Evolutionary conservation across 2,797 vertebrate genomes (phyloP).

Genomic region (Nannoperca obscura): DNA sequence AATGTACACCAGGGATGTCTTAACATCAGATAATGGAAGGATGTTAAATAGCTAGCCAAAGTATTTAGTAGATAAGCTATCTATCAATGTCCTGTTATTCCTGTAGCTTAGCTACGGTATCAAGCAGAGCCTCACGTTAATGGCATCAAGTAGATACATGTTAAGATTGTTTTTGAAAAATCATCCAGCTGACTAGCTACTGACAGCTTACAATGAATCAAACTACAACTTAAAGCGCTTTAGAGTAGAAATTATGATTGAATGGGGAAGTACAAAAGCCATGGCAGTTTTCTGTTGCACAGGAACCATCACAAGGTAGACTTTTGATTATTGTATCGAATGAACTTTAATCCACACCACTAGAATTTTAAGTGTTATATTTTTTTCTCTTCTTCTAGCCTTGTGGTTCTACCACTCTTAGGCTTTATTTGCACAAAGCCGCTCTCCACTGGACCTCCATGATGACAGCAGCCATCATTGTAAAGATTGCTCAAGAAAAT

Average conservation of each 20-base stretch:
- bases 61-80: neutral
- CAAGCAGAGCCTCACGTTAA: neutral
- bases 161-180: slow-evolving; percentile 2
- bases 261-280: neutral
- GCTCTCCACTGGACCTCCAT: neutral
- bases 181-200: neutral
- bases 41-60: neutral
- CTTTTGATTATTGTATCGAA: neutral
- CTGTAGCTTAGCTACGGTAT: neutral
- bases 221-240: neutral
- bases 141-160: neutral
- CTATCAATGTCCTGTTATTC: neutral
- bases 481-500: neutral
- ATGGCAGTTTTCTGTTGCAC: neutral
- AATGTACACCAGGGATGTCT: neutral
- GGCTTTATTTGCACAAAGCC: neutral
- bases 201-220: neutral
- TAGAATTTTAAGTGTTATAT: neutral
- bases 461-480: neutral
- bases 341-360: neutral
- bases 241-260: neutral
- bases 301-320: neutral
- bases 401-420: neutral
- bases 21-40: slow-evolving; percentile 2
- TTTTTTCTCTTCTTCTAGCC: neutral